A percentile compares a stretch with the other conserved stretches of the same genome.
Conservation (phyloP, 2,888 invertebrate genomes). For the Drosophila eohydei region DNA sequence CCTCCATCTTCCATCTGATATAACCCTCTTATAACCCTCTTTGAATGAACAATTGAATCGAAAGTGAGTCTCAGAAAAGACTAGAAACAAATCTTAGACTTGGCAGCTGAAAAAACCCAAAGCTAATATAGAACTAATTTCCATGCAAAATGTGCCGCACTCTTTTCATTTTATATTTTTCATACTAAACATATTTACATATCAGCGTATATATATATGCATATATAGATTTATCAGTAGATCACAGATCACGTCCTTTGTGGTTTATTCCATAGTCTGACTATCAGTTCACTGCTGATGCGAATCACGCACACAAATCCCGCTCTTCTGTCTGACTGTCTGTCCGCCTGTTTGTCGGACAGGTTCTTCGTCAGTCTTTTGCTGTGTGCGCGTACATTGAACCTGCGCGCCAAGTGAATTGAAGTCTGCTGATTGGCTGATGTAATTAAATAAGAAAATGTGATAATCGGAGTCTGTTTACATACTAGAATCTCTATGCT, state of each 20-base stretch:
- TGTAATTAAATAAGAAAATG: slow-evolving; percentile 33
- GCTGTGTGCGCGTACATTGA: slow-evolving; percentile 41
- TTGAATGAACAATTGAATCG: not conserved
- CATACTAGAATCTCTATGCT: slow-evolving; percentile 1
- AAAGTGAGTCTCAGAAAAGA: not conserved
- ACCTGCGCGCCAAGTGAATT: slow-evolving; percentile 25
- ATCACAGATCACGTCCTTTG: slow-evolving; percentile 42
- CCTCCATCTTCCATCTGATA: not conserved
- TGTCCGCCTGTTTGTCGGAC: not conserved
- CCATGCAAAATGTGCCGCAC: slow-evolving; percentile 36
- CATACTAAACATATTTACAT: not conserved
- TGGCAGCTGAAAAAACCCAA: not conserved
- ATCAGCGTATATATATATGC: not conserved
- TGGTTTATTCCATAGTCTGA: slow-evolving; percentile 48
- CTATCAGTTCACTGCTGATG: slow-evolving; percentile 35
- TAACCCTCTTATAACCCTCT: not conserved
- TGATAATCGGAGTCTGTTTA: slow-evolving; percentile 11
- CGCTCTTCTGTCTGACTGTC: slow-evolving; percentile 7
- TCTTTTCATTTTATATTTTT: slow-evolving; percentile 4
- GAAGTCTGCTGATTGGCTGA: slow-evolving; percentile 19
- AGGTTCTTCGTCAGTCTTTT: slow-evolving; percentile 9
- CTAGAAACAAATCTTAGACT: not conserved
- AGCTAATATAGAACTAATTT: slow-evolving; percentile 38
- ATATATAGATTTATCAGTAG: slow-evolving; percentile 15
- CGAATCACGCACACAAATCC: slow-evolving; percentile 47